These are phyloP conservation scores for Catharus bicknelli DNA, from an alignment of 2,113 vertebrate genomes.

Conservation along the genomic window DNA sequence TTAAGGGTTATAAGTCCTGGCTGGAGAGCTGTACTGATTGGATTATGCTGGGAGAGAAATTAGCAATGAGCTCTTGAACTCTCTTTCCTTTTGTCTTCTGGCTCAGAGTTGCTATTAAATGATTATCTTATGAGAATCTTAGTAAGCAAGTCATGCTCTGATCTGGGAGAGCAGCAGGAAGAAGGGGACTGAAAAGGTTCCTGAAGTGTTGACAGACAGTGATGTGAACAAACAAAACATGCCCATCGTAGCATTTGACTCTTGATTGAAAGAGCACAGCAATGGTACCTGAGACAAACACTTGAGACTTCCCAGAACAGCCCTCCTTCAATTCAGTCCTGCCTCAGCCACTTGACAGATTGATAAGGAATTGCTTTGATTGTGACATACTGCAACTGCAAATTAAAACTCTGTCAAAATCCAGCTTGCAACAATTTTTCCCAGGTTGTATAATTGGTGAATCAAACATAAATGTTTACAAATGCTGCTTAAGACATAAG, in stretches of 20 bases:
- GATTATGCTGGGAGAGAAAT: slow-evolving; percentile 79
- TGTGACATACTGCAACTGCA: not conserved
- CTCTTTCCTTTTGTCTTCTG: slow-evolving; percentile 74
- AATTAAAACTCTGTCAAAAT: not conserved
- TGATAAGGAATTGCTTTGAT: not conserved
- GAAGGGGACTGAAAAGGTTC: slow-evolving; percentile 56
- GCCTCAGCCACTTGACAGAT: not conserved
- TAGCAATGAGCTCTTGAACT: slow-evolving; percentile 72
- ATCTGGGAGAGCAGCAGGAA: slow-evolving; percentile 52
- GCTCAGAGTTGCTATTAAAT: slow-evolving; percentile 67
- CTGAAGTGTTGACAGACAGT: slow-evolving; percentile 55
- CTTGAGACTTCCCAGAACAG: not conserved
- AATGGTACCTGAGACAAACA: not conserved
- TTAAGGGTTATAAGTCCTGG: slow-evolving; percentile 84
- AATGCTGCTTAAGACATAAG: not conserved
- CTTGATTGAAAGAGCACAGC: slow-evolving; percentile 18
- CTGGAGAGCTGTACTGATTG: slow-evolving; percentile 76
- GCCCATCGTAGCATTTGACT: not conserved
- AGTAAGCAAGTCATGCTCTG: slow-evolving; percentile 71
- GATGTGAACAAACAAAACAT: slow-evolving; percentile 41
- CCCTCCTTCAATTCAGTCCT: not conserved
- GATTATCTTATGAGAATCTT: slow-evolving; percentile 70
- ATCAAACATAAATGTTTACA: not conserved
- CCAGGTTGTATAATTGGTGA: not conserved
- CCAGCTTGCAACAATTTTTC: not conserved